A percentile compares a stretch with the other conserved stretches of the same genome.
Evolutionary conservation across 2,888 invertebrate genomes (phyloP).

Genomic region (Sinopyrophorus schimmeli): DNA sequence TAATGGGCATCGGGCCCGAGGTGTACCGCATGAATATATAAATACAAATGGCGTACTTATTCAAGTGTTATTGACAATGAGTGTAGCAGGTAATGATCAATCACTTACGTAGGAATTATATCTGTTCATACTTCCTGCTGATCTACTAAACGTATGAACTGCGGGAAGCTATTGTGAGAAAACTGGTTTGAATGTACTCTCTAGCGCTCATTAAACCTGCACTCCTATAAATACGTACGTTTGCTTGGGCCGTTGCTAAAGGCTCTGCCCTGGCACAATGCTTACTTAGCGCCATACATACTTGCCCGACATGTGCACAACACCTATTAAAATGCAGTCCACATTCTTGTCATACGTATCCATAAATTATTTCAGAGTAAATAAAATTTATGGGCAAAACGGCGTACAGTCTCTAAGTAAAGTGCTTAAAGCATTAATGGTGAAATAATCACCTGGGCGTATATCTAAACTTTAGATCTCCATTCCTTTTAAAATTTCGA

Average conservation of each 20-base stretch:
- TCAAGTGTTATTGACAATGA: no score
- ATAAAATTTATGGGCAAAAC: conserved; percentile 25
- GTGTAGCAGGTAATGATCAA: conserved; percentile 36
- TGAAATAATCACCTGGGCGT: conserved; percentile 7
- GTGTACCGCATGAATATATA: no score
- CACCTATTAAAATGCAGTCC: conserved; percentile 39
- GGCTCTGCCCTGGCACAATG: conserved; percentile 32
- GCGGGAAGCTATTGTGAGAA: conserved; percentile 45
- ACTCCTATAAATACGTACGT: conserved; percentile 41
- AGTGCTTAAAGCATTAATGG: conserved; percentile 14
- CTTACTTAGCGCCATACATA: conserved; percentile 30
- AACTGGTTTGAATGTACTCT: conserved; percentile 41
- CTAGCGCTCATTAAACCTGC: conserved; percentile 41
- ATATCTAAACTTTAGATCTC: conserved; percentile 7
- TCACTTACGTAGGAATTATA: conserved; percentile 41
- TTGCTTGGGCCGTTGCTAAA: conserved; percentile 28
- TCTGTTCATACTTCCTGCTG: conserved; percentile 46
- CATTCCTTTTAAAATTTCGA: no score
- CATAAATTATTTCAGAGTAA: conserved; percentile 32
- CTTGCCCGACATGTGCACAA: conserved; percentile 32
- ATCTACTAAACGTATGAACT: conserved; percentile 46
- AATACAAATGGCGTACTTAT: no score
- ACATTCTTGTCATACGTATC: conserved; percentile 35
- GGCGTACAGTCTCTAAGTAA: conserved; percentile 11
- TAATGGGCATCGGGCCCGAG: no score